A percentile compares a stretch with the other conserved stretches of the same genome.
phyloP scores from a whole-genome alignment of 2,888 invertebrate species.

The Pristionchus mayeri region DNA sequence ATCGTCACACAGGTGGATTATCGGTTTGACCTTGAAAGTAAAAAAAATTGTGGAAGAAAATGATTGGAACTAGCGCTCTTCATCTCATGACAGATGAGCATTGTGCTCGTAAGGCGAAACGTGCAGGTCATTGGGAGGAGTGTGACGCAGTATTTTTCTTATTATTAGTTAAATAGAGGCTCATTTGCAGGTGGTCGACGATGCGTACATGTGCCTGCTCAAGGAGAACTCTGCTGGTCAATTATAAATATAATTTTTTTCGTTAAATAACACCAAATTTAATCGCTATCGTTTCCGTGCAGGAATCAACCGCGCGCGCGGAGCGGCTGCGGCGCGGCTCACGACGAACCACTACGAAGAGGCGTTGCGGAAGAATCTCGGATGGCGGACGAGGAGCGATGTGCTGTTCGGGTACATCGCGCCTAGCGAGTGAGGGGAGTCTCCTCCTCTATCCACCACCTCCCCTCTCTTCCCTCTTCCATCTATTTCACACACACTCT shows the following conservation, averaged over 20 bases:
- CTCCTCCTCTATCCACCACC: neutral
- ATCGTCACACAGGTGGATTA: constrained; percentile 36
- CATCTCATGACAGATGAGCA: too few relatives aligned
- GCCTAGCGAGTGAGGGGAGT: neutral
- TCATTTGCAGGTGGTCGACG: constrained; percentile 37
- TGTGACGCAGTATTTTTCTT: too few relatives aligned
- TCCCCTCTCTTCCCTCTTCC: neutral
- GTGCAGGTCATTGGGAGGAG: too few relatives aligned
- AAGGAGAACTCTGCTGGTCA: constrained; percentile 9
- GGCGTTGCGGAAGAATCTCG: constrained; percentile 38
- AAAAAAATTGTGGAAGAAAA: too few relatives aligned
- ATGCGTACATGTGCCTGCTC: constrained; percentile 44
- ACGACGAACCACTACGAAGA: neutral
- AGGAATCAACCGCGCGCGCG: neutral
- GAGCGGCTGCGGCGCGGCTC: neutral
- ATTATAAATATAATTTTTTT: neutral
- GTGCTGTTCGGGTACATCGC: constrained; percentile 43
- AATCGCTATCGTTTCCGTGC: neutral
- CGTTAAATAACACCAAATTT: neutral
- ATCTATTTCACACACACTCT: neutral
- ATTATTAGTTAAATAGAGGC: too few relatives aligned
- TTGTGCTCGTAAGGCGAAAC: too few relatives aligned
- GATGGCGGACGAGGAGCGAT: constrained; percentile 21
- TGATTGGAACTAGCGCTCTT: too few relatives aligned
- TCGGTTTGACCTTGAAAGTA: too few relatives aligned